Base-by-base conservation (phyloP, 2,888 invertebrate genomes). In the Xestoiulus laeticollis region DNA sequence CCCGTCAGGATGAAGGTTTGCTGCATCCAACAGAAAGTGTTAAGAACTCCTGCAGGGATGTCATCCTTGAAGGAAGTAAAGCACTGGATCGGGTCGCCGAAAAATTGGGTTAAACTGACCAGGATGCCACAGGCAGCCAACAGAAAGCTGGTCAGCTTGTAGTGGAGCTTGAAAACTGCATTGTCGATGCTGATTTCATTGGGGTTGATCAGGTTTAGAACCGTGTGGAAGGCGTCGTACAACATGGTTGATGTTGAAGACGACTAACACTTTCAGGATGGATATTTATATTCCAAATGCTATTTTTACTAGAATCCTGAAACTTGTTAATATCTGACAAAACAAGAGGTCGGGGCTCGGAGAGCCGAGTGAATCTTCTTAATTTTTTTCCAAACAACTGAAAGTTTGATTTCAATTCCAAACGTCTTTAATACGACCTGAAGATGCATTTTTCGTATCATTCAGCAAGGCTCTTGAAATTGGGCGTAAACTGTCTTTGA, bases 21-120 rank as follows among this genome's bases (percentile, higher is more conserved):
- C 92, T 97, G 97, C 88, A 94, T 94, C 96, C 96, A 96, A 93
- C 98, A 98, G 92, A 97, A 97, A 44, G 97, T 97, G 93, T 98
- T 97, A 96, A 98, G 96, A 2, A 97, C 96, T 91, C 95, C 95
- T 89, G 95, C 93, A n/a, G 97, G 96, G 90, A 97, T 96, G 91
- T 96, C 96, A 26, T 92, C 92, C 82, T 78, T 43, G 30, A n/a
- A 32, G 1, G 88, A 48, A 12, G 86, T 88, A 38, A 88, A 85
- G 38, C 88, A 88, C 32, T 86, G 38, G 44, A 88, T 88, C 1
- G 88, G 88, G 33, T 88, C 88, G 8, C 88, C 88, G 43, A 88
- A 86, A 32, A 86, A 88, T 38, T 88, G 88, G 10, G 68, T 88
- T 14, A 32, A 22, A 38, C 85, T 88, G 26, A 88, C 88, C 53